These are phyloP conservation scores for Drosophila parthenogenetica DNA, from an alignment of 2,888 invertebrate genomes.

Conservation along the genomic window DNA sequence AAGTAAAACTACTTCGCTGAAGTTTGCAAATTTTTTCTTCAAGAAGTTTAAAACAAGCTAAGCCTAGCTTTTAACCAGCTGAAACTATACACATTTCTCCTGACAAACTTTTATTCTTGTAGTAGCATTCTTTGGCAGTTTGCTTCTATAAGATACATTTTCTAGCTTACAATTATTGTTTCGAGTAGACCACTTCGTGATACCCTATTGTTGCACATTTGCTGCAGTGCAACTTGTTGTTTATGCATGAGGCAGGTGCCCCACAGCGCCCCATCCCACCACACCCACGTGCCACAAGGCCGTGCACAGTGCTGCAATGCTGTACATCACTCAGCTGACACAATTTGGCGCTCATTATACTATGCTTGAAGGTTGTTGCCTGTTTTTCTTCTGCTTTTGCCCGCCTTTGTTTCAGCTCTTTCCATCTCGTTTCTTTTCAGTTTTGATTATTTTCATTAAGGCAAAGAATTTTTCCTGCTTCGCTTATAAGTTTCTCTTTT, in stretches of 20 bases:
- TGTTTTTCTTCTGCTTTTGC: slow-evolving; percentile 13
- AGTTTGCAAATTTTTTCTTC: no score
- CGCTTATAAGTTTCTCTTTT: slow-evolving; percentile 11
- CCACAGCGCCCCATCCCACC: slow-evolving; percentile 3
- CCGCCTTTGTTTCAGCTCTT: slow-evolving; percentile 17
- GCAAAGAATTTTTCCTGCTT: slow-evolving; percentile 25
- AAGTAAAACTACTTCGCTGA: no score
- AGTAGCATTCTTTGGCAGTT: no score
- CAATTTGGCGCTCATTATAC: slow-evolving; percentile 73
- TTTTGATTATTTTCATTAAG: slow-evolving; percentile 43
- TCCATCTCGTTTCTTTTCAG: slow-evolving; percentile 10
- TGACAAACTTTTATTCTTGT: background rate
- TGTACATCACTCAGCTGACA: slow-evolving; percentile 62
- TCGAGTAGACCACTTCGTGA: slow-evolving; percentile 1
- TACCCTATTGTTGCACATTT: slow-evolving; percentile 1
- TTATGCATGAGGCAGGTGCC: slow-evolving; percentile 61
- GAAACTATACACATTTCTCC: background rate
- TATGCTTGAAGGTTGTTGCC: slow-evolving; percentile 58
- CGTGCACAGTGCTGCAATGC: slow-evolving; percentile 12
- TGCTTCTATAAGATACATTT: background rate
- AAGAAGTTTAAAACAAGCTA: no score
- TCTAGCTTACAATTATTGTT: background rate
- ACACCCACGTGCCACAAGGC: slow-evolving; percentile 12
- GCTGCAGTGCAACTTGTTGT: slow-evolving; percentile 58
- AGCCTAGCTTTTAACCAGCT: no score